A percentile compares a stretch with the other conserved stretches of the same genome.
Evolutionary conservation across 2,888 invertebrate species (phyloP).

Genomic region (Ctenicera cuprea): DNA sequence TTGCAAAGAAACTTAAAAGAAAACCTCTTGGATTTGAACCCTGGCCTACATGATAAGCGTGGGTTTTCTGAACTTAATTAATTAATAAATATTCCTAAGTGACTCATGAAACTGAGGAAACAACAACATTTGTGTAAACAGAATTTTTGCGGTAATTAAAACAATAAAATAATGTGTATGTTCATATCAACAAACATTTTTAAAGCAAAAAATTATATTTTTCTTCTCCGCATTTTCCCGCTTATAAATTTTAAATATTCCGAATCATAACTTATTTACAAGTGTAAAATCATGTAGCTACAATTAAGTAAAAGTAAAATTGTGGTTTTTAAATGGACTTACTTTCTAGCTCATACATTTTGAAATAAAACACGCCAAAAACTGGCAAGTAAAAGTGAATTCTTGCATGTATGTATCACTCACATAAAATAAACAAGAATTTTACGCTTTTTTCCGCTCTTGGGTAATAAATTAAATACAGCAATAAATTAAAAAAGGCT

Average conservation of each 20-base stretch:
- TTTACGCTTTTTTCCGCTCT: slow-evolving; percentile 16
- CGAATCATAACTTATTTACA: background rate
- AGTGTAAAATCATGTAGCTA: background rate
- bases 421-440: slow-evolving; percentile 15
- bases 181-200: too few species aligned
- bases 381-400: slow-evolving; percentile 21
- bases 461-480: background rate
- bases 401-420: slow-evolving; percentile 21
- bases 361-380: background rate
- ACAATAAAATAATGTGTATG: too few species aligned
- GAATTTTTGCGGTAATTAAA: too few species aligned
- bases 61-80: background rate
- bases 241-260: background rate
- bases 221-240: too few species aligned
- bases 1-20: background rate
- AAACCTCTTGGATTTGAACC: slow-evolving; percentile 10
- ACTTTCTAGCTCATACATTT: slow-evolving; percentile 12
- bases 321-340: background rate
- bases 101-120: too few species aligned
- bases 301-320: slow-evolving; percentile 4
- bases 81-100: too few species aligned
- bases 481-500: background rate
- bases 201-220: too few species aligned
- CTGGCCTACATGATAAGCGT: background rate
- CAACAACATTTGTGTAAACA: too few species aligned